Evolutionary conservation across 30 jellyfish, hydroid and myxozoan genomes (phyloP), one percentile per base, ranked within the genome.

Genomic region (Phacellophora camtschatica): DNA sequence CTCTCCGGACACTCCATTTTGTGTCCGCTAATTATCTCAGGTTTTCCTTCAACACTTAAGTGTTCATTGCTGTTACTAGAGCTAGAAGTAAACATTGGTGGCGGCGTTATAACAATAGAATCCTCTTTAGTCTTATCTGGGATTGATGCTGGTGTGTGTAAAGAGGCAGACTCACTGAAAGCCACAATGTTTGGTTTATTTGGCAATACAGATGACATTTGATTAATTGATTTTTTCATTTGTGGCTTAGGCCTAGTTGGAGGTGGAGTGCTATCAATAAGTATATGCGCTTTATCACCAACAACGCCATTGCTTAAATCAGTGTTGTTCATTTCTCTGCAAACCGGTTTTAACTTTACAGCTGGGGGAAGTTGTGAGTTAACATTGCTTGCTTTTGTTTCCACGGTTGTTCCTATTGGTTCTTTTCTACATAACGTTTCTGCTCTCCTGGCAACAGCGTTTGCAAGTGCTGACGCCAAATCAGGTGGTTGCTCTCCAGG

Each of bases 371-470:
- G 51, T 10, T 68, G 82, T 8, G 13, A 27, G 13, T 36, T 24
- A 3, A 33, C 37, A 1, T 28, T 18, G 4, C 7, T 29, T 8
- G 10, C 15, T 28, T 42, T 68, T 30, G 77, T 54, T 34, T 35
- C 69, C 35, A 18, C 65, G 10, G 84, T 41, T 36, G 84, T 33
- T 9, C 75, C 74, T 28, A 24, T 66, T 8, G 74, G 24, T n/a
- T 70, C 94, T 45, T 83, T 83, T 30, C 69, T 49, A n/a, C 90
- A 82, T 24, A 92, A 62, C 72, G 74, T 86, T 31, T 96, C 97
- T 32, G 96, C 95, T 34, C 99, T 39, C 34, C 88, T 50, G 5
- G 99, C 99, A 16, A 92, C 94, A 12, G 99, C 99, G 42, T 85
- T 82, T 10, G 96, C 86, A 24, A 92, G 79, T 7, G 96, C 99